Percentiles rank a stretch among this genome's conserved stretches.
phyloP scores from a whole-genome alignment of 2,797 vertebrate species.

The Sebastes nivosus region DNA sequence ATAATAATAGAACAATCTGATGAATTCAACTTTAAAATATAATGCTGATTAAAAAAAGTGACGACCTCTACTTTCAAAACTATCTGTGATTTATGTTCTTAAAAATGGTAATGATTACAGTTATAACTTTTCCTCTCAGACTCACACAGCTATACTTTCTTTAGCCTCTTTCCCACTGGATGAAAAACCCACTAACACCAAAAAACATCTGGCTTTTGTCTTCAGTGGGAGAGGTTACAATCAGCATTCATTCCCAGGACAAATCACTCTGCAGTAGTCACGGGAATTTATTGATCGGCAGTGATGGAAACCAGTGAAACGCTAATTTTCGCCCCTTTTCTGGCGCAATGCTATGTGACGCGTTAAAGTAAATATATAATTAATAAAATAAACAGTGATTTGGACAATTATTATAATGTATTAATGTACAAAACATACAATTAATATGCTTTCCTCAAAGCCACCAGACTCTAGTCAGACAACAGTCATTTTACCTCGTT shows the following conservation, averaged over 20 bases:
- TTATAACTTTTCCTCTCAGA: neutral
- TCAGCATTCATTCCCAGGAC: neutral
- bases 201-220: neutral
- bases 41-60: conserved; percentile 21
- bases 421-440: neutral
- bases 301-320: too few species aligned
- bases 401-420: neutral
- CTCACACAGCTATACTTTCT: neutral
- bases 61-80: neutral
- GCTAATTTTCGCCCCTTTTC: too few species aligned
- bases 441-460: fast-evolving
- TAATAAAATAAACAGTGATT: too few species aligned
- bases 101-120: neutral
- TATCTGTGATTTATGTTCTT: conserved; percentile 20
- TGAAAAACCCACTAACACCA: neutral
- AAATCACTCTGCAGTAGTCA: neutral
- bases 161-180: neutral
- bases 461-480: too few species aligned
- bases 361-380: too few species aligned
- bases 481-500: too few species aligned
- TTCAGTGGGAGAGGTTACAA: neutral
- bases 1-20: neutral
- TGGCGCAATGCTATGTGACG: too few species aligned
- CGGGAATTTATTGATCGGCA: too few species aligned
- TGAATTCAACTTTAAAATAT: conserved; percentile 18